These are phyloP conservation scores for Conomelus anceps DNA, from an alignment of 2,888 invertebrate species.

Conservation along the genomic window DNA sequence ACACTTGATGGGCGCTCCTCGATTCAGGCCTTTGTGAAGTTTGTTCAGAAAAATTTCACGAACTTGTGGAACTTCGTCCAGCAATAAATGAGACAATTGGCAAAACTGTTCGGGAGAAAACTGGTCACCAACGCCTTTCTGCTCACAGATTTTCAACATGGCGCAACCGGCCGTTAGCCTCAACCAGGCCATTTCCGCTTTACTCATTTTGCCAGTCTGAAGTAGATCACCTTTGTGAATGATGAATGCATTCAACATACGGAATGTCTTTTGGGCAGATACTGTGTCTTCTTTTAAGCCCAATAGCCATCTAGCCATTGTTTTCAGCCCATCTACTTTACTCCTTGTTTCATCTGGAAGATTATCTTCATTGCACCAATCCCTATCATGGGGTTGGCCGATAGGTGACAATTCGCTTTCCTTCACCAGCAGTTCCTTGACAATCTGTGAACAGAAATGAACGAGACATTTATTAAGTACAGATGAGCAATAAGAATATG, in stretches of 20 bases:
- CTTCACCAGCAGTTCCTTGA: conserved; percentile 87
- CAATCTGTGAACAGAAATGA: too few relatives aligned
- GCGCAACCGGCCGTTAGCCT: conserved; percentile 88
- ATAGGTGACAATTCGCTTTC: conserved; percentile 43
- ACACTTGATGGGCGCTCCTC: conserved; percentile 82
- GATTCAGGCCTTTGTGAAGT: conserved; percentile 78
- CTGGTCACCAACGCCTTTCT: conserved; percentile 92
- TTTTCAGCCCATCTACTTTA: conserved; percentile 86
- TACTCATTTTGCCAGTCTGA: conserved; percentile 49
- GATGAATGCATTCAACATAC: conserved; percentile 90
- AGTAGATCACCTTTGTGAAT: conserved; percentile 84
- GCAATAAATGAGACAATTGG: conserved; percentile 70
- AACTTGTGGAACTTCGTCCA: conserved; percentile 67
- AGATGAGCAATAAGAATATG: too few relatives aligned
- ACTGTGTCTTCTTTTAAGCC: conserved; percentile 82
- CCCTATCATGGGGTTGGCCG: conserved; percentile 45
- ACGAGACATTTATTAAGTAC: too few relatives aligned
- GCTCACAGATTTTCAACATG: conserved; percentile 94
- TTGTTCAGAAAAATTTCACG: conserved; percentile 83
- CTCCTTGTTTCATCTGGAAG: conserved; percentile 86
- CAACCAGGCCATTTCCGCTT: conserved; percentile 89
- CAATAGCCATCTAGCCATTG: conserved; percentile 92
- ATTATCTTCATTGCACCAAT: conserved; percentile 82
- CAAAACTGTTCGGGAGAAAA: conserved; percentile 93
- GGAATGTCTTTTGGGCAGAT: conserved; percentile 87